These are phyloP conservation scores for Fukomys damarensis DNA, from an alignment of 2,113 vertebrate species.

Conservation along the genomic window DNA sequence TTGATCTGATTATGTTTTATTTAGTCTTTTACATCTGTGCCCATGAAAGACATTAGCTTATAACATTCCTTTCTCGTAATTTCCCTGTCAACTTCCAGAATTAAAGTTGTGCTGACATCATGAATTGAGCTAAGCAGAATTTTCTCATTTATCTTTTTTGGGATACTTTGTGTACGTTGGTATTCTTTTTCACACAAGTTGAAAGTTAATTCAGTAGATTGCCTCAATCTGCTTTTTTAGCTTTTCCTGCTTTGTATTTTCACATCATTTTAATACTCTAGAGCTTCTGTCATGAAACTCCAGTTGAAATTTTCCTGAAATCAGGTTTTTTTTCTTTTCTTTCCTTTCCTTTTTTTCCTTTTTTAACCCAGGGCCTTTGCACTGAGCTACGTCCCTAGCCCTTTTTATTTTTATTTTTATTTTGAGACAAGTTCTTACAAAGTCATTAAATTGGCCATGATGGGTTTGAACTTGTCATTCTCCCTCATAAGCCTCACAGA, in stretches of 20 bases:
- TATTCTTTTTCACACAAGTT: neutral
- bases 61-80: neutral
- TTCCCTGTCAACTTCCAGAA: neutral
- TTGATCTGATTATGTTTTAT: neutral
- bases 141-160: neutral
- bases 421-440: neutral
- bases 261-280: neutral
- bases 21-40: neutral
- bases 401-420: neutral
- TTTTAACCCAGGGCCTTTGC: neutral
- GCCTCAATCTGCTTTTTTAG: neutral
- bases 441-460: neutral
- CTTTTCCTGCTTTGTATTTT: neutral
- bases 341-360: neutral
- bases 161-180: neutral
- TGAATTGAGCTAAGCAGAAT: neutral
- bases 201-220: neutral
- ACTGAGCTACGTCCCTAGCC: neutral
- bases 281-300: neutral
- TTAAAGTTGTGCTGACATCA: neutral
- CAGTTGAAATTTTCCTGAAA: neutral
- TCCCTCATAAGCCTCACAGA: neutral
- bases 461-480: neutral
- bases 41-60: neutral
- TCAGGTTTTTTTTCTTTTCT: no score